Conservation (phyloP, 2,797 vertebrate species). For the Ctenopoma multispine region DNA sequence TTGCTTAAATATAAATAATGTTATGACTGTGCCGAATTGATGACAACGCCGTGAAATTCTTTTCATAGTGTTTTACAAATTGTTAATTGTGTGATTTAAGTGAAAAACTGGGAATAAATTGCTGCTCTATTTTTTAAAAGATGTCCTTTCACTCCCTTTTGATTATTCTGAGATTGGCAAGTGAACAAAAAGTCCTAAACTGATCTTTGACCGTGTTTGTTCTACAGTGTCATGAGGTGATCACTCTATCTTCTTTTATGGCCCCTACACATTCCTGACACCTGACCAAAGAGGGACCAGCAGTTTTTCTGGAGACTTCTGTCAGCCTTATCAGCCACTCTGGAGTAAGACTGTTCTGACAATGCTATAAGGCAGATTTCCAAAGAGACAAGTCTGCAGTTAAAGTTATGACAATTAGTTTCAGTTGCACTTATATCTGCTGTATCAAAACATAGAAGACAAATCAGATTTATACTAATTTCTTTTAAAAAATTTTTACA, state of each 20-base stretch:
- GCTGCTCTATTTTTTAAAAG: no score
- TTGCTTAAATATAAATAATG: not conserved
- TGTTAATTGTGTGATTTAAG: not conserved
- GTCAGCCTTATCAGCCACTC: slow-evolving; percentile 37
- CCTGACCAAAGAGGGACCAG: slow-evolving; percentile 26
- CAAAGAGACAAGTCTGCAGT: not conserved
- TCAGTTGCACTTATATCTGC: not conserved
- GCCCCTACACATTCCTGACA: slow-evolving; percentile 20
- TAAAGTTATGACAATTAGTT: not conserved
- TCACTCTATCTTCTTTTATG: slow-evolving; percentile 1
- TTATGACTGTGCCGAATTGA: not conserved
- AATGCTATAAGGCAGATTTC: no score
- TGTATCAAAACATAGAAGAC: not conserved
- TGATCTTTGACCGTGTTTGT: slow-evolving; percentile 57
- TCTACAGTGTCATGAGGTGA: slow-evolving; percentile 53
- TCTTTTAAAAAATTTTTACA: slow-evolving; percentile 44
- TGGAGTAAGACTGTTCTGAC: slow-evolving; percentile 55
- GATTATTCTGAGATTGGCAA: not conserved
- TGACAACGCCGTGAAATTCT: accelerated
- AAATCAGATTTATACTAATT: not conserved
- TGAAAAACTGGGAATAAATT: no score
- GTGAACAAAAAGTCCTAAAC: slow-evolving; percentile 1
- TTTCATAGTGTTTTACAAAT: accelerated
- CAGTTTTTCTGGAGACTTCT: slow-evolving; percentile 25
- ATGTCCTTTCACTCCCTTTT: not conserved